These are phyloP conservation scores for Stylophora pistillata DNA, from an alignment of 64 coral and sea anemone genomes.

Conservation along the genomic window DNA sequence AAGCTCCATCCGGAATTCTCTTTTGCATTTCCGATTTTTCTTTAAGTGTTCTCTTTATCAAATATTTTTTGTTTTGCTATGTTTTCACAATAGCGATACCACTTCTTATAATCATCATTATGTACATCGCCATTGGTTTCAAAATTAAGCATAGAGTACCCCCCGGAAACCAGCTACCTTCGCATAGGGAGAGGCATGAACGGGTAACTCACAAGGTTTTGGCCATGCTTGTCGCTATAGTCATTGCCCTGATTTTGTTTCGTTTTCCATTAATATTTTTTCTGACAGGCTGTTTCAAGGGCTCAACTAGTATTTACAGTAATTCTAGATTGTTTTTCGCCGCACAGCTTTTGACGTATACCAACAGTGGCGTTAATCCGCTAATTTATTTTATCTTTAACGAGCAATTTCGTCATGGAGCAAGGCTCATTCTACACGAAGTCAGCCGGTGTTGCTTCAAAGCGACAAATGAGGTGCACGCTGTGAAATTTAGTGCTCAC, in stretches of 20 bases:
- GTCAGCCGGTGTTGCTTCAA: conserved; percentile 3
- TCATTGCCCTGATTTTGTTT: conserved; percentile 25
- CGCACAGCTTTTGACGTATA: not conserved
- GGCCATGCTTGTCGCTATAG: conserved; percentile 31
- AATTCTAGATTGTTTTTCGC: not conserved
- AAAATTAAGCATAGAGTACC: conserved; percentile 30
- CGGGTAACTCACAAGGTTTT: conserved; percentile 22
- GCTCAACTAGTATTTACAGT: not conserved
- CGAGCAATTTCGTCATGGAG: conserved; percentile 19
- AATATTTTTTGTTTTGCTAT: conserved; percentile 11
- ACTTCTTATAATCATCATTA: not conserved
- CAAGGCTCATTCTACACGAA: not conserved
- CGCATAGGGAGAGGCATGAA: not conserved
- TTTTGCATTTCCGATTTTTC: conserved; percentile 16
- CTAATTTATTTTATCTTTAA: conserved; percentile 51
- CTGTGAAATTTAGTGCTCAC: not conserved
- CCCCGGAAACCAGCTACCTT: conserved; percentile 28
- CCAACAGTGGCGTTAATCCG: conserved; percentile 34
- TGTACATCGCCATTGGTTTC: conserved; percentile 49
- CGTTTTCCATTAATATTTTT: conserved; percentile 14
- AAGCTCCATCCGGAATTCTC: not conserved
- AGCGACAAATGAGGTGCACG: not conserved
- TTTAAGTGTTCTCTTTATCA: not conserved
- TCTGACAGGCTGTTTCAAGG: conserved; percentile 2
- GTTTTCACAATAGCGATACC: conserved; percentile 14